Evolutionary conservation across 1,140 invertebrate genomes (phyloP), one percentile per base, ranked within the genome.

Genomic region (Platyscapa corneri): DNA sequence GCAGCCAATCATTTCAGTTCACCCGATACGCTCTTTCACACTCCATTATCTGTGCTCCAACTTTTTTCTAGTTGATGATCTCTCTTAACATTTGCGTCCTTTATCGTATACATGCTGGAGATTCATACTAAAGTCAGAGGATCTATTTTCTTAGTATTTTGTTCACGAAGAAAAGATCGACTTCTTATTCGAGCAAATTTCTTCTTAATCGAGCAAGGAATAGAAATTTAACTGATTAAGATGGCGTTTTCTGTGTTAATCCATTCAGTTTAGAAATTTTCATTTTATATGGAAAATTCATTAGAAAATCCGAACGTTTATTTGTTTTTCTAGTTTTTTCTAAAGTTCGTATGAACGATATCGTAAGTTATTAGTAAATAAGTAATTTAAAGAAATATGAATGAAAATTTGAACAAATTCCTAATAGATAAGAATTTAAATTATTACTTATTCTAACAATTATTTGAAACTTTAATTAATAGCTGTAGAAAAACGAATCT

Each of bases 1-100:
- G 42, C 39, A 10, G 74, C 53, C 82, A 81, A 83, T 82, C 75
- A 74, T 53, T 74, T 83, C 46, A 23, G 67, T 65, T 84, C 81
- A 23, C 67, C 30, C 83, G 83, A 86, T 85, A 83, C 83, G 82
- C 85, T 78, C 84, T 84, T 88, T 85, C 84, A 85, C 79, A 85
- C 70, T 72, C 84, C 60, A 82, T 85, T 85, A 85, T 84, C 82
- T 77, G 81, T 82, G 77, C 84, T 85, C 32, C 34, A 67, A 70
- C 42, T 78, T 78, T 74, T 84, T 84, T 75, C 72, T 32, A n/a
- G 12, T 8, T 46, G 7, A 7, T 27, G 37, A 23, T 20, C 6
- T 20, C 42, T 42, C 34, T 70, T 77, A 56, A 60, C 76, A 27
- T 37, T 53, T n/a, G 46, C 30, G 8, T 53, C 46, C 53, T 78